Conservation (phyloP, 2,797 vertebrate species). For the Pipistrellus pipistrellus region DNA sequence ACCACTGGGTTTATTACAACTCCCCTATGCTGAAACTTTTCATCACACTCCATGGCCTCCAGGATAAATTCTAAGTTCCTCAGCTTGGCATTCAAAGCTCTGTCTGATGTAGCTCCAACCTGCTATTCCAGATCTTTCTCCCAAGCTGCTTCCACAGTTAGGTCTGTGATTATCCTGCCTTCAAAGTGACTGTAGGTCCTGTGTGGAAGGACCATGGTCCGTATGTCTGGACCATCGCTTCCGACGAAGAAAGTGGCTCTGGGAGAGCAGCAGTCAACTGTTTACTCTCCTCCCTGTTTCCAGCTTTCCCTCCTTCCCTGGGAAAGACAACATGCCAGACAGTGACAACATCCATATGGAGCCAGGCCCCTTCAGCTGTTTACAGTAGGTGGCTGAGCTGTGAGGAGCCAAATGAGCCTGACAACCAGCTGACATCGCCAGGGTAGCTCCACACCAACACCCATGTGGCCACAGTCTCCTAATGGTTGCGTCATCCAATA, state of each 20-base stretch:
- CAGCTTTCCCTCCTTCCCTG: background rate
- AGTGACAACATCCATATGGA: background rate
- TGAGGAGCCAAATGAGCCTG: slow-evolving; percentile 29
- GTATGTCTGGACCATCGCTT: background rate
- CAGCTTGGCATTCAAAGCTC: background rate
- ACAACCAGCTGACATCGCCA: slow-evolving; percentile 47
- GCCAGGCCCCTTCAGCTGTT: slow-evolving; percentile 10
- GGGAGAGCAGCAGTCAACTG: background rate
- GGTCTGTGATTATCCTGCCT: background rate
- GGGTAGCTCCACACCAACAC: background rate
- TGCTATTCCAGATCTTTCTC: background rate
- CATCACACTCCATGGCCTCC: background rate
- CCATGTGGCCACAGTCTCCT: slow-evolving; percentile 8
- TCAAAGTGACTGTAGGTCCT: background rate
- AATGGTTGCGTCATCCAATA: background rate
- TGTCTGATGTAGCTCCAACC: background rate
- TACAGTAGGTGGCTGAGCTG: slow-evolving; percentile 54
- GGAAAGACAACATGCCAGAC: background rate
- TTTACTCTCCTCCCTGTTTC: background rate
- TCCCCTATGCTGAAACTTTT: background rate
- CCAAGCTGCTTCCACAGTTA: background rate
- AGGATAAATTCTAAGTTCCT: background rate
- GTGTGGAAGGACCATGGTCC: background rate
- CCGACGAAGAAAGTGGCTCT: background rate
- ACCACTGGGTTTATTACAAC: background rate